These are phyloP conservation scores for Cettia cetti DNA, from an alignment of 2,113 vertebrate species.

Conservation along the genomic window DNA sequence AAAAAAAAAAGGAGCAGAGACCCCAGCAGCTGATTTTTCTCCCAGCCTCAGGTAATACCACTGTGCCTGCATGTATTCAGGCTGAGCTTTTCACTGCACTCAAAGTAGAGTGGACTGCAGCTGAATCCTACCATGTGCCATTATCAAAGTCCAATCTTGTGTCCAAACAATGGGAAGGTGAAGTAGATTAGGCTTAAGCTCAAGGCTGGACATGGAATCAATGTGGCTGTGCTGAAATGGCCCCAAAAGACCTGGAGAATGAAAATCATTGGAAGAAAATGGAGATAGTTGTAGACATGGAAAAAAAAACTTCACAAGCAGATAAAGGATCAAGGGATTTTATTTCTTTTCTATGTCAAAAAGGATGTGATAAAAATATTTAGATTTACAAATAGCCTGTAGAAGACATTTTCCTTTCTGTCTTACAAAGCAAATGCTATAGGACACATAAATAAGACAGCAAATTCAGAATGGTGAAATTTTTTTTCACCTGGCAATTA, in stretches of 20 bases:
- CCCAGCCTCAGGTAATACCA: neutral
- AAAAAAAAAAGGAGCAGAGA: neutral
- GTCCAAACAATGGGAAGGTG: neutral
- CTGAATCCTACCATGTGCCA: neutral
- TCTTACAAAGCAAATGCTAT: neutral
- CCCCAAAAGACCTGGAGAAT: neutral
- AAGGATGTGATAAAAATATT: neutral
- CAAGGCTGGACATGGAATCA: neutral
- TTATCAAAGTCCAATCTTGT: neutral
- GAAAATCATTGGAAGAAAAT: neutral
- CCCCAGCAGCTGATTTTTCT: neutral
- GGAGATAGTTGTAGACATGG: neutral
- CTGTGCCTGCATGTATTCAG: neutral
- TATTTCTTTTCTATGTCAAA: neutral
- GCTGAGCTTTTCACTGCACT: neutral
- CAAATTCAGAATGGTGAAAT: neutral
- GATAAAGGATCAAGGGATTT: neutral
- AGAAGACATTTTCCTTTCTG: neutral
- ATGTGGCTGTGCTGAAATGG: neutral
- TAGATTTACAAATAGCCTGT: neutral
- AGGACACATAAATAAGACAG: neutral
- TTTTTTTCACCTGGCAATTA: neutral
- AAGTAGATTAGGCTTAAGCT: neutral
- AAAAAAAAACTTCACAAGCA: neutral
- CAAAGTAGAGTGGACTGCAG: neutral